These are phyloP conservation scores for Aepyceros melampus DNA, from an alignment of 2,113 vertebrate genomes.

Conservation along the genomic window DNA sequence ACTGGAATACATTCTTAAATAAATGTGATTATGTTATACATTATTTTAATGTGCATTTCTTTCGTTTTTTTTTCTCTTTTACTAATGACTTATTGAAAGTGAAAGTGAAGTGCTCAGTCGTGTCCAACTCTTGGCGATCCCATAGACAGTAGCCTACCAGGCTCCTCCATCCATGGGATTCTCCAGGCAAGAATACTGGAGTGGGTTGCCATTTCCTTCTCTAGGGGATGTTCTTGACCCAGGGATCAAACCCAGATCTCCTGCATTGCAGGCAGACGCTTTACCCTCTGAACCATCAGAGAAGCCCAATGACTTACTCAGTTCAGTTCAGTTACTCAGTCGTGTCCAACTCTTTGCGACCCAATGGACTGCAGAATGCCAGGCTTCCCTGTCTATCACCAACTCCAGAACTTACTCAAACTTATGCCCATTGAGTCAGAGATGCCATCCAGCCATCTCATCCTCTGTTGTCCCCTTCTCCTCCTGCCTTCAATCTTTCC, in stretches of 20 bases:
- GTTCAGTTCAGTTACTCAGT: background rate
- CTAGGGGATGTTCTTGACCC: background rate
- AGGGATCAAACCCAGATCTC: background rate
- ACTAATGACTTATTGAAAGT: no score
- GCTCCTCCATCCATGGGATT: background rate
- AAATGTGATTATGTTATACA: background rate
- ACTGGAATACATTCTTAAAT: background rate
- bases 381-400: background rate
- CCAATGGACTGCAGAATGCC: background rate
- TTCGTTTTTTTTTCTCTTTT: background rate
- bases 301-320: background rate
- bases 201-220: background rate
- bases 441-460: background rate
- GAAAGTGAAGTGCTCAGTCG: background rate
- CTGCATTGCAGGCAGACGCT: background rate
- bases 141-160: background rate
- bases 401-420: background rate
- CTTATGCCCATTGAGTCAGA: background rate
- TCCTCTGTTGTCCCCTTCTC: background rate
- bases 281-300: background rate
- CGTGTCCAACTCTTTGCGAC: background rate
- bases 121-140: background rate
- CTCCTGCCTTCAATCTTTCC: background rate
- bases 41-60: background rate
- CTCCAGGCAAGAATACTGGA: background rate